Evolutionary conservation across 2,113 vertebrate genomes (phyloP).

Genomic region (Chaetodon auriga): DNA sequence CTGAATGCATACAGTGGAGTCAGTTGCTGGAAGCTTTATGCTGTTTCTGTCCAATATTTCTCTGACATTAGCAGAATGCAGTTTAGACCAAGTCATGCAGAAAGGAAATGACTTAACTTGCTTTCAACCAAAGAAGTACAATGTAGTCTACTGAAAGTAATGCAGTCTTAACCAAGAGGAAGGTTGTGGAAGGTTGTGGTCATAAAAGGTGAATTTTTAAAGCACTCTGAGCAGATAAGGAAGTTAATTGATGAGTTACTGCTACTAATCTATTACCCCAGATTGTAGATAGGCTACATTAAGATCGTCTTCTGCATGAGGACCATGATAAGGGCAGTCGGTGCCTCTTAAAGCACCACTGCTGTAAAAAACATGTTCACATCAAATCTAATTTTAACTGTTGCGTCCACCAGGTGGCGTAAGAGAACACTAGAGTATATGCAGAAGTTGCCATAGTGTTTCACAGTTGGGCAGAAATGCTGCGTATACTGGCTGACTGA

Average conservation of each 20-base stretch:
- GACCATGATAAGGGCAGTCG: no score
- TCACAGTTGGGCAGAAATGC: not conserved
- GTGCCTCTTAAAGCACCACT: no score
- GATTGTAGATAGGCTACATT: not conserved
- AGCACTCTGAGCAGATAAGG: not conserved
- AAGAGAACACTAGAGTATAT: not conserved
- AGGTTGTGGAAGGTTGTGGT: not conserved
- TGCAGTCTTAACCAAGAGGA: not conserved
- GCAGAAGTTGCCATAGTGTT: not conserved
- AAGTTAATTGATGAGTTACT: not conserved
- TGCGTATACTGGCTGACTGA: no score
- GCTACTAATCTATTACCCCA: not conserved
- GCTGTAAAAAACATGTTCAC: no score
- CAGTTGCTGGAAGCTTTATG: no score
- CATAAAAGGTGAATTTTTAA: not conserved
- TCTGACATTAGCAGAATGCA: no score
- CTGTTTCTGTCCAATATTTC: no score
- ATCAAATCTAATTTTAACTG: not conserved
- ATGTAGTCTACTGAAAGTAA: not conserved
- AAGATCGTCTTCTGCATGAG: not conserved
- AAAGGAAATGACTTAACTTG: no score
- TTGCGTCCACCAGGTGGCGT: not conserved
- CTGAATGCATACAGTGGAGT: no score
- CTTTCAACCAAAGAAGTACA: no score
- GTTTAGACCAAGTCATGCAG: no score